Evolutionary conservation across 2,113 vertebrate species (phyloP).

Genomic region (Holacanthus passer): DNA sequence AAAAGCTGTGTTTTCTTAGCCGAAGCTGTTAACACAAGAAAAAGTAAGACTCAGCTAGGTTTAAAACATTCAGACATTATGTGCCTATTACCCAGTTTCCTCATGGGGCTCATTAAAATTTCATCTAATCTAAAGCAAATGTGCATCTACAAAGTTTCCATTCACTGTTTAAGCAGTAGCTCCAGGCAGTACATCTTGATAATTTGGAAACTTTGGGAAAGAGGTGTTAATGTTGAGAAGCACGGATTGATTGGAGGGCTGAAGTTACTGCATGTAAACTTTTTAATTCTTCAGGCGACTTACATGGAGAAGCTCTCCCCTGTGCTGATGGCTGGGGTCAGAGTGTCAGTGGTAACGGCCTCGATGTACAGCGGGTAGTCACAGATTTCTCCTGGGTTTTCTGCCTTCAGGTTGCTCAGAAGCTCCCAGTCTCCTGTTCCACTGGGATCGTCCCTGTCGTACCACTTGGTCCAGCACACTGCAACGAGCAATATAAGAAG

Average conservation of each 20-base stretch:
- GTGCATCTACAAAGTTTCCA: conserved; percentile 19
- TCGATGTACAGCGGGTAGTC: conserved; percentile 26
- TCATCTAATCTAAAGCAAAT: conserved; percentile 38
- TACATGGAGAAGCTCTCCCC: conserved; percentile 27
- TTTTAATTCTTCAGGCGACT: too few relatives aligned
- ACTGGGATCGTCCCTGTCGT: conserved; percentile 38
- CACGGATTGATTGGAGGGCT: background rate
- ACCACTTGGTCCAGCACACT: conserved; percentile 72
- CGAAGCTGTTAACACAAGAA: conserved; percentile 3
- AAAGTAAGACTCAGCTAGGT: conserved; percentile 13
- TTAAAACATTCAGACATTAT: conserved; percentile 27
- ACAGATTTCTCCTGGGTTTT: conserved; percentile 49
- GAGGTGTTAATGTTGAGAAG: conserved; percentile 18
- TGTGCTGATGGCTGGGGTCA: conserved; percentile 37
- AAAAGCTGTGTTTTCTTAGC: background rate
- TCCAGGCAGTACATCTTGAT: conserved; percentile 6
- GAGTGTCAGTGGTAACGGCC: conserved; percentile 29
- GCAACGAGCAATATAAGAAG: background rate
- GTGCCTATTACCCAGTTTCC: conserved; percentile 13
- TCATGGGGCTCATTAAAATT: conserved; percentile 41
- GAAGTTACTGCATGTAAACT: background rate
- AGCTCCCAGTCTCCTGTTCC: conserved; percentile 55
- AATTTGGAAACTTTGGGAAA: conserved; percentile 8
- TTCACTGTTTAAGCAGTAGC: conserved; percentile 26
- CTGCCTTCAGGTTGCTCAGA: accelerated